Evolutionary conservation across 2,797 vertebrate species (phyloP), one percentile per base, ranked within the genome.

Genomic region (Pangasius djambal): DNA sequence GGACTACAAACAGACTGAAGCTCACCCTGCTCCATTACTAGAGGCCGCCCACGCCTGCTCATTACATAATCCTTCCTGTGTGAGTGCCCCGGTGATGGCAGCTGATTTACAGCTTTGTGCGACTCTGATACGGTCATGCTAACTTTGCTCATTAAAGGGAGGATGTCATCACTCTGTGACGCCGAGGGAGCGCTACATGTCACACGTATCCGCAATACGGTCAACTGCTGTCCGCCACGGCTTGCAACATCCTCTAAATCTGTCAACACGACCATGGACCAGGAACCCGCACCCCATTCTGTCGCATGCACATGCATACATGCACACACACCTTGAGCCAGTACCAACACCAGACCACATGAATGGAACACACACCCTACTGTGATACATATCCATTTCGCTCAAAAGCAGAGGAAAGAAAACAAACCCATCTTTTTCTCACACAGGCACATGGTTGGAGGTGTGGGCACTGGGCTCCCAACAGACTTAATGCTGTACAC

Each of bases 231-330:
- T 98, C 97, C 97, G 95, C 96, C 97, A 96, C 95, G 95, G 94
- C 97, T 97, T 97, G 96, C 96, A 97, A 96, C 98, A 98, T 98
- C 97, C 98, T 97, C 97, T 99, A 99, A 99, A 99, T 99, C 98
- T 98, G 98, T 99, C 98, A 98, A 94, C 97, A 96, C 97, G 95
- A 95, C 96, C 96, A 8, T 78, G 96, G 96, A 95, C 94, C 94
- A 69, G 96, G 94, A 95, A 96, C 96, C 95, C 88, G 57, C 91
- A 61, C 88, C 88, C 88, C 78, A 89, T 87, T 89, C 89, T 89
- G 72, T 89, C 67, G 31, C 81, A 85, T 88, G 13, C 88, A 81
- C 88, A 77, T 67, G n/a, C 77, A 89, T 59, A 83, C 61, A 75
- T 78, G 59, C 57, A 85, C 48, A 88, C 86, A 81, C 88, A 90